A percentile compares a stretch with the other conserved stretches of the same genome.
Conservation (phyloP, 2,113 vertebrate genomes). For the Delphinus delphis region DNA sequence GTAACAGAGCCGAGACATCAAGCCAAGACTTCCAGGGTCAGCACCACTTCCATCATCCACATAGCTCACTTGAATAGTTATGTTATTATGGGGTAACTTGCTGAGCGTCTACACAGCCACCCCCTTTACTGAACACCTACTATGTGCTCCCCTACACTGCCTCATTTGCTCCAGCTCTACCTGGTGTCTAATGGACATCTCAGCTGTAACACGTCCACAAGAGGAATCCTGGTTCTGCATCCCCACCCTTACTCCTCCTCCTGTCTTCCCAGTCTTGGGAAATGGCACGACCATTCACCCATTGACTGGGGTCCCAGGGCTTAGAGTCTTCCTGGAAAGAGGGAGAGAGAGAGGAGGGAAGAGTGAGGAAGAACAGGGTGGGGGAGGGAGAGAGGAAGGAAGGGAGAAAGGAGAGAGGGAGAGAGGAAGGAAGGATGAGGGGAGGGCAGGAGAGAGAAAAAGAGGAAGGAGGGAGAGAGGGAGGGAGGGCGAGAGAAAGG, state of each 20-base stretch:
- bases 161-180: not conserved
- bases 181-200: not conserved
- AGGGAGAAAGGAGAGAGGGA: no score
- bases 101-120: not conserved
- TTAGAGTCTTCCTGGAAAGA: not conserved
- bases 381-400: no score
- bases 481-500: not conserved
- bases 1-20: not conserved
- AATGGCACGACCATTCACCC: not conserved
- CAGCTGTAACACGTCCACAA: rapidly evolving
- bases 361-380: no score
- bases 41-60: not conserved
- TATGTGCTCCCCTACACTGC: rapidly evolving
- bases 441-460: not conserved
- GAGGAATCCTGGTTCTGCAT: not conserved
- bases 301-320: not conserved
- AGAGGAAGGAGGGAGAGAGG: rapidly evolving
- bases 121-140: not conserved
- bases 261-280: not conserved
- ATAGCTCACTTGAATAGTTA: not conserved
- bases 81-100: not conserved
- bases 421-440: no score
- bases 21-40: not conserved
- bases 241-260: not conserved
- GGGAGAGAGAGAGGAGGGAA: no score